phyloP scores from a whole-genome alignment of 2,888 invertebrate genomes.

The Andricus curvator region DNA sequence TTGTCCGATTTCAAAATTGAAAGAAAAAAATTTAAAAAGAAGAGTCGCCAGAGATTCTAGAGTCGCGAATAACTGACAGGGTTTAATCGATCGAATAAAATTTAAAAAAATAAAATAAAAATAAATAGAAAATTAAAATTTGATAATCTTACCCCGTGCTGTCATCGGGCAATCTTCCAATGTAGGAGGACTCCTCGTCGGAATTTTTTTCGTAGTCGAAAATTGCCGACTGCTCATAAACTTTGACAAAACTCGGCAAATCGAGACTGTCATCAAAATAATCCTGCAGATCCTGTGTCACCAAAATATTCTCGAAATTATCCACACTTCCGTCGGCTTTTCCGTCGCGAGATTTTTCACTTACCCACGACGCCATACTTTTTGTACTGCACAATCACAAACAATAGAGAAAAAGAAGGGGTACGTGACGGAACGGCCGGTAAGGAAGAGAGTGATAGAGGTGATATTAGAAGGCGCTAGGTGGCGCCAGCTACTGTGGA shows the following conservation, averaged over 20 bases:
- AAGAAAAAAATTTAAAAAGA: neutral
- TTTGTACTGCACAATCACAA: slow-evolving; percentile 54
- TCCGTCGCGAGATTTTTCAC: slow-evolving; percentile 70
- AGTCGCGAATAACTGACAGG: neutral
- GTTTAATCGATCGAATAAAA: neutral
- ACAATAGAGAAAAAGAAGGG: neutral
- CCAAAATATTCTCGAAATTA: slow-evolving; percentile 77
- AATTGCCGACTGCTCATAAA: slow-evolving; percentile 76
- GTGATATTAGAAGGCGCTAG: no score
- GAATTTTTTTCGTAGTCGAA: slow-evolving; percentile 75
- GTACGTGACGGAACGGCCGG: no score
- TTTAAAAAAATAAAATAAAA: neutral
- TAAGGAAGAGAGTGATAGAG: neutral
- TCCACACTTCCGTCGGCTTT: slow-evolving; percentile 67
- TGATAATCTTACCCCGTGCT: slow-evolving; percentile 78
- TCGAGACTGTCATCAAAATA: slow-evolving; percentile 79
- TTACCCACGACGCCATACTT: slow-evolving; percentile 78
- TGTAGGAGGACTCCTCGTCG: slow-evolving; percentile 75
- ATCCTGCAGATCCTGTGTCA: slow-evolving; percentile 80
- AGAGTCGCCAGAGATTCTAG: neutral
- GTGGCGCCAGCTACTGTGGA: no score
- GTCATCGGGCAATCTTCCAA: slow-evolving; percentile 78
- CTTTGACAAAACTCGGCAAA: slow-evolving; percentile 78
- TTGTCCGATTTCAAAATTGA: slow-evolving; percentile 46
- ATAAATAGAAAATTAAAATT: neutral